Evolutionary conservation across 2,113 vertebrate species (phyloP).

Genomic region (Phylloscopus trochilus): DNA sequence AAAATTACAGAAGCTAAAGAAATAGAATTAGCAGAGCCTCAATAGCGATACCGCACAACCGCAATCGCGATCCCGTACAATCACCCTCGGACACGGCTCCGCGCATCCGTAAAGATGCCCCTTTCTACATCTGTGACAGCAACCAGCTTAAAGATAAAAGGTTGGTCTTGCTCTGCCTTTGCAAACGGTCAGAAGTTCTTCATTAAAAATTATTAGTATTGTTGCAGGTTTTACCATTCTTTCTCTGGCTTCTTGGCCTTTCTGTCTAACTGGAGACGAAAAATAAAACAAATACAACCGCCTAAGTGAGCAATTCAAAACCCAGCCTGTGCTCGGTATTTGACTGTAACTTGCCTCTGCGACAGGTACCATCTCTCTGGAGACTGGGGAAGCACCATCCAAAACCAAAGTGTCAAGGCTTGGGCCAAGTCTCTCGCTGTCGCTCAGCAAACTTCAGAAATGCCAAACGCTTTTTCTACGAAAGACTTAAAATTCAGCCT

Average conservation of each 20-base stretch:
- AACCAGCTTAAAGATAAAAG: neutral
- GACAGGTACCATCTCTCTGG: conserved; percentile 57
- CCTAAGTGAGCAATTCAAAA: neutral
- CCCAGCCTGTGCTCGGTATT: neutral
- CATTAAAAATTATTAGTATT: neutral
- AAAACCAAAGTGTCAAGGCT: conserved; percentile 33
- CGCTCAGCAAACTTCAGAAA: conserved; percentile 22
- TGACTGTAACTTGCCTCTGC: conserved; percentile 24
- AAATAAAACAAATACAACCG: neutral
- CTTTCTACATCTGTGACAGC: neutral
- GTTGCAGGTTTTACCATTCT: neutral
- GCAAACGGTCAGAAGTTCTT: neutral
- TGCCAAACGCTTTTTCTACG: neutral
- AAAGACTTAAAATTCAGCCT: conserved; percentile 27
- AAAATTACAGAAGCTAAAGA: conserved; percentile 20
- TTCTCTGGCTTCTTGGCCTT: neutral
- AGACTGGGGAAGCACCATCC: conserved; percentile 29
- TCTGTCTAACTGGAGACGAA: neutral
- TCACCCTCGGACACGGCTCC: neutral
- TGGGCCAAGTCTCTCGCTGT: neutral
- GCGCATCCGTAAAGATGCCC: neutral
- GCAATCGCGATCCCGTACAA: rapidly evolving
- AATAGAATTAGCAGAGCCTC: neutral
- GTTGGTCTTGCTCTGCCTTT: neutral
- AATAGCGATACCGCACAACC: neutral